These are phyloP conservation scores for Erebia palarica DNA, from an alignment of 2,888 invertebrate species.

Conservation along the genomic window DNA sequence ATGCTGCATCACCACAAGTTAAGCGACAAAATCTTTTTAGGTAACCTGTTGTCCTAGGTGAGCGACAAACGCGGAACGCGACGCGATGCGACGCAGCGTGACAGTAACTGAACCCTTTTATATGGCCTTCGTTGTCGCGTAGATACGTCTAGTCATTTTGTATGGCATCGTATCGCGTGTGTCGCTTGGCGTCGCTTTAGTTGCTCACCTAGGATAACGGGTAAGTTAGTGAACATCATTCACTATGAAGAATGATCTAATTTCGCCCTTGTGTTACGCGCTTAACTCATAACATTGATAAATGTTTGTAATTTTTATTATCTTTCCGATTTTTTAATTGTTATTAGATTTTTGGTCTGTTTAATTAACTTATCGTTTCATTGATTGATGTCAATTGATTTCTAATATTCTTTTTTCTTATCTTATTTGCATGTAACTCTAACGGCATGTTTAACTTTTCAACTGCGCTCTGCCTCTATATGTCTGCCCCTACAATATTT, in stretches of 20 bases:
- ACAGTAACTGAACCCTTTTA: no score
- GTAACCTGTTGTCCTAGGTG: no score
- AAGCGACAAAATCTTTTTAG: neutral
- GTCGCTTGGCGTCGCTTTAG: no score
- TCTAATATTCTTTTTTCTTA: slow-evolving; percentile 20
- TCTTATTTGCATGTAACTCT: slow-evolving; percentile 50
- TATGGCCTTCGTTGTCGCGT: no score
- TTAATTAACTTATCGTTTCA: neutral
- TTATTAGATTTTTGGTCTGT: slow-evolving; percentile 3
- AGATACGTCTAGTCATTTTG: no score
- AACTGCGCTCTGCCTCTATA: slow-evolving; percentile 54
- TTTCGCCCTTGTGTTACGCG: neutral
- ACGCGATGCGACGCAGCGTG: no score
- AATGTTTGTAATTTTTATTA: neutral
- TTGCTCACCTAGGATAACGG: no score
- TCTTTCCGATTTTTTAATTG: neutral
- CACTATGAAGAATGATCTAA: neutral
- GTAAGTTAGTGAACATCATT: no score
- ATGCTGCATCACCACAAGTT: neutral
- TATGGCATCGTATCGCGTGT: no score
- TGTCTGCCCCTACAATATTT: slow-evolving; percentile 39
- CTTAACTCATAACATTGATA: neutral
- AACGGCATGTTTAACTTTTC: slow-evolving; percentile 74
- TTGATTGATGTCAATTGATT: neutral
- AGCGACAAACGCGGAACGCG: no score